Base-by-base conservation (phyloP, 2,797 vertebrate genomes). In the Percopsis omiscomaycus region DNA sequence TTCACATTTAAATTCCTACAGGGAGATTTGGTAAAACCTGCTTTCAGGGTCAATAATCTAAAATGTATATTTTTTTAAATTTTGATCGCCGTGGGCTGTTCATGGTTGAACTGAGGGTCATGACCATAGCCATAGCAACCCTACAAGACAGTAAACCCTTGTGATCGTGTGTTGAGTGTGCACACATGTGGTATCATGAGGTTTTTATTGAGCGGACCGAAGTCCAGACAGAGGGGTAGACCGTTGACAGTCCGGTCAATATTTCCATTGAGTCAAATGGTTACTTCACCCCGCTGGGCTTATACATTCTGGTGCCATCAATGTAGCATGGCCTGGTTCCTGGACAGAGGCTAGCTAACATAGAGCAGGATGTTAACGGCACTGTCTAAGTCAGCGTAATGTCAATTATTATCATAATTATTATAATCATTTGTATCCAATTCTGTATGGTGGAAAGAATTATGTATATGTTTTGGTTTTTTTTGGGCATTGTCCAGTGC, bases 251-350 rank as follows among this genome's bases (percentile, higher is more conserved):
- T 71, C 59, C 49, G 72, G 72, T 88, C 83, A 84, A 64, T 80
- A 64, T 88, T 88, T 88, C 87, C 85, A 78, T 88, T 78, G 70
- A 70, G 78, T 86, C 73, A 81, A 80, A 80, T n/a, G 27, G 67
- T 72, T 74, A 68, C 75, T 68, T 81, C 74, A 71, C 73, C 69
- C 66, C 66, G 50, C 59, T 66, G 66, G 48, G 64, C 65, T 16
- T 64, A 54, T 49, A 74, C 61, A 61, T 66, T 64, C 28, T 63
- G 69, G 69, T 72, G 15, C 71, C 69, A 49, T 78, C 71, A 57
- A 44, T 66, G 61, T 9, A 69, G 55, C 66, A 51, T 54, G 59
- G 58, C 55, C 75, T 65, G 73, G 64, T 64, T 53, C 60, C 68
- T 69, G 67, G 73, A 71, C 14, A 3, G 27, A 55, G 63, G 66